Conservation (phyloP, 2,113 vertebrate species). For the Hippocampus mohnikei region DNA sequence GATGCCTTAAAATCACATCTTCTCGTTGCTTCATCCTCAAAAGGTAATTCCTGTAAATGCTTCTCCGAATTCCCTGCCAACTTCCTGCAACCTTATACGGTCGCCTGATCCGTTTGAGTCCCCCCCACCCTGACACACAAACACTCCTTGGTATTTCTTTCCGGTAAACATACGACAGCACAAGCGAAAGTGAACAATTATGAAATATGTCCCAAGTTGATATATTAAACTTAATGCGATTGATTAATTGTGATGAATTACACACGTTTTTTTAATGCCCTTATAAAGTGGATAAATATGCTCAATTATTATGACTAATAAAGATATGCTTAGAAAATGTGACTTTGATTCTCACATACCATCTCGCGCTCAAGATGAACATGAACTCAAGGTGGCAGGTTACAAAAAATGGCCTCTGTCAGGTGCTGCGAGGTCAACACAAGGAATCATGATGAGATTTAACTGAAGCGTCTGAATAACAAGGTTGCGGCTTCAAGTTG, state of each 20-base stretch:
- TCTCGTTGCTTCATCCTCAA: slow-evolving; percentile 37
- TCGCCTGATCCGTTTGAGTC: slow-evolving; percentile 8
- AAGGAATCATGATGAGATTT: neutral
- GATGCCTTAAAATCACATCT: slow-evolving; percentile 4
- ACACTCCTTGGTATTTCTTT: neutral
- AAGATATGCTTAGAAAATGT: neutral
- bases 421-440: neutral
- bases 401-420: too few species aligned
- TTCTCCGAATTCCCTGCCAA: slow-evolving; percentile 19
- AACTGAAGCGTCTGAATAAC: too few species aligned
- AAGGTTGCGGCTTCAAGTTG: too few species aligned
- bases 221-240: neutral
- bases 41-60: slow-evolving; percentile 5
- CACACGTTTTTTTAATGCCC: neutral
- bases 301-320: neutral
- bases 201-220: neutral
- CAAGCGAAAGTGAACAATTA: slow-evolving; percentile 15
- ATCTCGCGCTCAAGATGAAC: neutral
- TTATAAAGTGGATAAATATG: neutral
- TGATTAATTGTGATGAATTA: slow-evolving; percentile 6
- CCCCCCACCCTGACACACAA: neutral
- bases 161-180: slow-evolving; percentile 2
- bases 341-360: neutral
- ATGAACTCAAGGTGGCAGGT: too few species aligned
- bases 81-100: slow-evolving; percentile 56